These are phyloP conservation scores for Neofelis nebulosa DNA, from an alignment of 2,113 vertebrate species.

Conservation along the genomic window DNA sequence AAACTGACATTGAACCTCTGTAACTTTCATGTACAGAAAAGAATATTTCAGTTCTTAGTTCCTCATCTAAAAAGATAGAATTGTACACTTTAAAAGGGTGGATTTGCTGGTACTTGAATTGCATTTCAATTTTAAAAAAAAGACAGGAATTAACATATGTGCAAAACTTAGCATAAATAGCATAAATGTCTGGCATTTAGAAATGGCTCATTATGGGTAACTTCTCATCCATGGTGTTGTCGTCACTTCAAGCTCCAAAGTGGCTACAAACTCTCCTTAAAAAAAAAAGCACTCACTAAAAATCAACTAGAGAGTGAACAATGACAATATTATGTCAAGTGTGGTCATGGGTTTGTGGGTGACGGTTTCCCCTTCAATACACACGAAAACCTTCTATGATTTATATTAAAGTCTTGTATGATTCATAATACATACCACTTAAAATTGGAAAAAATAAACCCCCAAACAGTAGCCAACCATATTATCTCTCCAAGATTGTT, in stretches of 20 bases:
- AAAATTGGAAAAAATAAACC: not conserved
- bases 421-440: not conserved
- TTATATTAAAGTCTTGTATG: not conserved
- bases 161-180: not conserved
- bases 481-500: not conserved
- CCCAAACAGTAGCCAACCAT: not conserved
- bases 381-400: not conserved
- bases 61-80: not conserved
- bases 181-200: slow-evolving; percentile 17
- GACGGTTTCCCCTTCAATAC: not conserved
- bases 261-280: not conserved
- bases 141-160: not conserved
- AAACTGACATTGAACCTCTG: not conserved
- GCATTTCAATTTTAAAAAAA: not conserved
- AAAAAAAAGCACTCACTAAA: not conserved
- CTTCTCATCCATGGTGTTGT: not conserved
- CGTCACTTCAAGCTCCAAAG: not conserved
- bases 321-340: not conserved
- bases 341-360: not conserved
- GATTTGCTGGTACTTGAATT: not conserved
- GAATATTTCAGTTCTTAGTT: not conserved
- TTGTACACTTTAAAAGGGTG: not conserved
- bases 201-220: not conserved
- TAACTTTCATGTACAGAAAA: not conserved
- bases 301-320: slow-evolving; percentile 1